Percentiles rank a stretch among this genome's conserved stretches.
Conservation (phyloP, 1,140 invertebrate genomes). For the Onthophagus taurus region DNA sequence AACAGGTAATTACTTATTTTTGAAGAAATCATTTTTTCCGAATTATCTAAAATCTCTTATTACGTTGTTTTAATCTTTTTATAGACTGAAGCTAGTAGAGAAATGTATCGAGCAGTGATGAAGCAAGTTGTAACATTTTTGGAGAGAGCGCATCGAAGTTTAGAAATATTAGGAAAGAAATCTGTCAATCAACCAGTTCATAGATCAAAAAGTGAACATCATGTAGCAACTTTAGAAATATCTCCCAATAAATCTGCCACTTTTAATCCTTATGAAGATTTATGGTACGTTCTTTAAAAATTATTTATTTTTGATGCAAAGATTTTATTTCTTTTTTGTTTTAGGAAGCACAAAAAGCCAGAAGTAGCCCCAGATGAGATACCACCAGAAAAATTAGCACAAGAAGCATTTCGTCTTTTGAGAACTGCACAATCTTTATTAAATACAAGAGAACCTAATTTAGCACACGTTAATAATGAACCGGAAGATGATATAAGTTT, state of each 20-base stretch:
- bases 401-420: slow-evolving; percentile 56
- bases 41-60: not conserved
- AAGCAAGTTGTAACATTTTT: slow-evolving; percentile 67
- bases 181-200: slow-evolving; percentile 22
- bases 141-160: slow-evolving; percentile 57
- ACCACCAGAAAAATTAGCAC: slow-evolving; percentile 54
- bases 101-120: slow-evolving; percentile 71
- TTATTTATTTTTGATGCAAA: no score
- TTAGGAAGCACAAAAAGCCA: slow-evolving; percentile 22
- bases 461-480: slow-evolving; percentile 34
- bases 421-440: slow-evolving; percentile 57
- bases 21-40: not conserved
- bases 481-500: slow-evolving; percentile 27
- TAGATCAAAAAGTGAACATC: slow-evolving; percentile 39
- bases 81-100: slow-evolving; percentile 63
- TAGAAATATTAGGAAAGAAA: slow-evolving; percentile 40
- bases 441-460: slow-evolving; percentile 52
- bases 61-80: slow-evolving; percentile 27
- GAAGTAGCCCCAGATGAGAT: slow-evolving; percentile 38
- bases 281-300: no score
- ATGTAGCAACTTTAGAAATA: slow-evolving; percentile 32
- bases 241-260: no score
- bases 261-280: no score
- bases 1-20: slow-evolving; percentile 50
- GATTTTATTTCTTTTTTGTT: slow-evolving; percentile 15